A percentile compares a stretch with the other conserved stretches of the same genome.
Conservation (phyloP, 1,140 invertebrate species). For the Sesamia nonagrioides region DNA sequence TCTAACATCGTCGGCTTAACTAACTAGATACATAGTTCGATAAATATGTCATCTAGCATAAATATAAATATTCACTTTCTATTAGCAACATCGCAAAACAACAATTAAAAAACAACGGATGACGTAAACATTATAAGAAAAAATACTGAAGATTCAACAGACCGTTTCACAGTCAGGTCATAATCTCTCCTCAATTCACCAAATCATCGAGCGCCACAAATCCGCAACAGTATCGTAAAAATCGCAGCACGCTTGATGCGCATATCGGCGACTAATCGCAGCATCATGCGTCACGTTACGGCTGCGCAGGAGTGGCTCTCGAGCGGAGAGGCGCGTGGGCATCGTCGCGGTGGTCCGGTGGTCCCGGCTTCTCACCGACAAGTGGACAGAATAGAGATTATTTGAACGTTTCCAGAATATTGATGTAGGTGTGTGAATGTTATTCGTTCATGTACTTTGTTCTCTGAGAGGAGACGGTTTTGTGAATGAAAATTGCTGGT, state of each 20-base stretch:
- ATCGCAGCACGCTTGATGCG: conserved; percentile 3
- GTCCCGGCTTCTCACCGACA: background rate
- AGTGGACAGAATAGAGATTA: conserved; percentile 30
- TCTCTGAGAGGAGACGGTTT: background rate
- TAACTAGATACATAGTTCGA: too few relatives aligned
- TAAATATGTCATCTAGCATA: too few relatives aligned
- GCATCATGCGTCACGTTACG: conserved; percentile 43
- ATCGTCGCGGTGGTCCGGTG: conserved; percentile 44
- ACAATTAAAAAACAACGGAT: too few relatives aligned
- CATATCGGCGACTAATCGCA: conserved; percentile 39
- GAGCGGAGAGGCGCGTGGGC: conserved; percentile 48
- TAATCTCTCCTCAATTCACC: background rate
- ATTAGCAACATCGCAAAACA: too few relatives aligned
- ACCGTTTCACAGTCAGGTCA: background rate
- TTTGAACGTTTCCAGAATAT: conserved; percentile 23
- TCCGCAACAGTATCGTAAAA: conserved; percentile 9
- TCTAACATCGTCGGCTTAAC: background rate
- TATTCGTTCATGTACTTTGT: background rate
- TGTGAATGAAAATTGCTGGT: conserved; percentile 2
- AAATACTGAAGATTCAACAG: too few relatives aligned
- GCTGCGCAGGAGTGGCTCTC: conserved; percentile 48
- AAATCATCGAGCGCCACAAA: conserved; percentile 19
- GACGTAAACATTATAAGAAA: too few relatives aligned
- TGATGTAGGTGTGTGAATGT: conserved; percentile 9
- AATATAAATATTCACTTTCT: too few relatives aligned